Conservation (phyloP, 2,888 invertebrate genomes). For the Aporophyla nigra region DNA sequence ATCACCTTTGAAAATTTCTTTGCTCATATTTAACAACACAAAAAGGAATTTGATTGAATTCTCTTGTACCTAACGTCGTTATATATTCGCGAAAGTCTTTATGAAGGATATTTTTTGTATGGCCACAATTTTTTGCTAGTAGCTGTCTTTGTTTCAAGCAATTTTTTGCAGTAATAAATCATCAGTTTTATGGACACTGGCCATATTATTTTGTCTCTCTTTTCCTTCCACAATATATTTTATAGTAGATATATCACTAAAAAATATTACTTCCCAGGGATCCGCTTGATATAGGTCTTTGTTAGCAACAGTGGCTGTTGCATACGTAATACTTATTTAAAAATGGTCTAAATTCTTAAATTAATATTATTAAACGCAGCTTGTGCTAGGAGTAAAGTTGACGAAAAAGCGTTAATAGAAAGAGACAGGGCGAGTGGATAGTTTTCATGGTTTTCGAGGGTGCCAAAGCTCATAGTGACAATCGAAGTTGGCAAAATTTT, state of each 20-base stretch:
- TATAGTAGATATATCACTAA: not conserved
- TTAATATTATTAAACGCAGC: too few species aligned
- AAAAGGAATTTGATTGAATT: slow-evolving; percentile 32
- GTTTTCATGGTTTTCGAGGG: too few species aligned
- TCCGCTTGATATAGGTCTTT: not conserved
- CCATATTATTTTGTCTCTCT: slow-evolving; percentile 19
- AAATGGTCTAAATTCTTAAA: too few species aligned
- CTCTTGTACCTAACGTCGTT: slow-evolving; percentile 11
- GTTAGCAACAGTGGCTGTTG: not conserved
- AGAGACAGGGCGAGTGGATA: too few species aligned
- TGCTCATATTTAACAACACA: slow-evolving; percentile 12
- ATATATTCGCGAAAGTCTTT: not conserved
- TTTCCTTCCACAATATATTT: slow-evolving; percentile 8
- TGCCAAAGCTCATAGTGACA: too few species aligned
- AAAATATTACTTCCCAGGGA: not conserved
- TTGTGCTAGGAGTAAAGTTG: too few species aligned
- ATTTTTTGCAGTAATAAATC: slow-evolving; percentile 46
- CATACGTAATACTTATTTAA: too few species aligned
- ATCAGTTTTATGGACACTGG: slow-evolving; percentile 7
- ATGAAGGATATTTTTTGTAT: slow-evolving; percentile 3
- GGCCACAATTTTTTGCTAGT: not conserved
- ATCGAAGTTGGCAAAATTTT: too few species aligned
- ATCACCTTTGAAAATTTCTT: not conserved
- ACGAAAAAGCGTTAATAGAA: too few species aligned
- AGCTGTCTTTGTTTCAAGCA: slow-evolving; percentile 1